phyloP scores from a whole-genome alignment of 2,797 vertebrate genomes.

The Rhincodon typus region DNA sequence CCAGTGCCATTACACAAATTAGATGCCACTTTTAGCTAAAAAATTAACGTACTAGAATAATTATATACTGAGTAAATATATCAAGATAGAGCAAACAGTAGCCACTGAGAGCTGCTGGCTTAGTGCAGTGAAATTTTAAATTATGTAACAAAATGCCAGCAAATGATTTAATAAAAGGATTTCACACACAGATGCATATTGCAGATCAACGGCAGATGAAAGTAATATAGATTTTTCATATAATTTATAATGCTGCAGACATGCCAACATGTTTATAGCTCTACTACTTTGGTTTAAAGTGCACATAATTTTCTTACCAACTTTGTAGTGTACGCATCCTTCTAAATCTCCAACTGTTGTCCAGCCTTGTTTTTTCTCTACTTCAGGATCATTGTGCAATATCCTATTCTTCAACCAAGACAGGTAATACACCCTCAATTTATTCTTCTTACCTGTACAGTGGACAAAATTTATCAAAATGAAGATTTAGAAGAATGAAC shows the following conservation, averaged over 20 bases:
- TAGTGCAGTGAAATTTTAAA: background rate
- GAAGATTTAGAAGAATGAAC: slow-evolving; percentile 35
- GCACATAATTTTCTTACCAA: slow-evolving; percentile 66
- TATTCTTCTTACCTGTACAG: no score
- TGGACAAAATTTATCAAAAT: no score
- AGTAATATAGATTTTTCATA: background rate
- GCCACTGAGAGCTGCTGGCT: background rate
- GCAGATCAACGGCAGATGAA: background rate
- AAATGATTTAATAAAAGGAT: background rate
- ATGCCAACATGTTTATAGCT: background rate
- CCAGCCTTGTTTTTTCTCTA: slow-evolving; percentile 98
- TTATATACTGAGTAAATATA: background rate
- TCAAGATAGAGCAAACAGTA: background rate
- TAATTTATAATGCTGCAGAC: background rate
- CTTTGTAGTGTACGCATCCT: slow-evolving; percentile 95
- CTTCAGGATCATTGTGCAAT: slow-evolving; percentile 92
- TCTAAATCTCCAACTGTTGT: slow-evolving; percentile 91
- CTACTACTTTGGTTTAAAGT: background rate
- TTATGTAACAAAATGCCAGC: background rate
- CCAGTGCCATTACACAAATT: background rate
- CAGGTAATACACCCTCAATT: slow-evolving; percentile 91
- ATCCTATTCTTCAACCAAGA: slow-evolving; percentile 99
- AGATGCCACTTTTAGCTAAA: background rate
- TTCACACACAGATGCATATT: background rate
- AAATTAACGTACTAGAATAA: background rate